A percentile compares a stretch with the other conserved stretches of the same genome.
Conservation (phyloP, 2,113 vertebrate genomes). For the Herpetotheres cachinnans region DNA sequence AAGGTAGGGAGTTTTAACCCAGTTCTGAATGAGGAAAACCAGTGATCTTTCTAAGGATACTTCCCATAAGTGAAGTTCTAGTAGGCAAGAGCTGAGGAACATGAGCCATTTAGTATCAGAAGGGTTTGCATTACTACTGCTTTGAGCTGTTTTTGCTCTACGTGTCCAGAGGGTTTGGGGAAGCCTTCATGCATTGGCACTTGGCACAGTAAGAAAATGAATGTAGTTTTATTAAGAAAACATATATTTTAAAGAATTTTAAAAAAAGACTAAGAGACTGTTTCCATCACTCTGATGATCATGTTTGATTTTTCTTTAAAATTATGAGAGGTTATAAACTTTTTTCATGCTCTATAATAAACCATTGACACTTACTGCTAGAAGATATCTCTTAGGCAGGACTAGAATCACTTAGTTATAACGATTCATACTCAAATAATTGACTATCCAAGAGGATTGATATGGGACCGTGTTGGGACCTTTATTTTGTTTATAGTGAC, state of each 20-base stretch:
- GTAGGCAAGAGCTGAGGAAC: neutral
- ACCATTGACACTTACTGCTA: neutral
- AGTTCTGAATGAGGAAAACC: neutral
- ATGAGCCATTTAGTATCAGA: neutral
- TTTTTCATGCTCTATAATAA: neutral
- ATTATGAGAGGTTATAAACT: neutral
- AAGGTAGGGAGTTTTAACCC: neutral
- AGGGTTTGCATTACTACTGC: neutral
- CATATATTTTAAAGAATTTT: neutral
- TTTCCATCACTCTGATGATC: neutral
- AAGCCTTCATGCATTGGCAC: neutral
- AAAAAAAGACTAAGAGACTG: neutral
- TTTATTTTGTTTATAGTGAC: neutral
- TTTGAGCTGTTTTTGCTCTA: neutral
- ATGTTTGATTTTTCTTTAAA: neutral
- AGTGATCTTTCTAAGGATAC: neutral
- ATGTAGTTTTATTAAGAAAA: neutral
- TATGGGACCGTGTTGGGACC: neutral
- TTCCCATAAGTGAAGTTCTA: neutral
- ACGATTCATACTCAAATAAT: neutral
- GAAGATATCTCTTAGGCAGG: neutral
- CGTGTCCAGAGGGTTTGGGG: neutral
- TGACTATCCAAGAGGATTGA: neutral
- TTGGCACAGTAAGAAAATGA: neutral
- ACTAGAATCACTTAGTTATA: neutral